Conservation (phyloP, 2,888 invertebrate species). For the Saturnia japonica region DNA sequence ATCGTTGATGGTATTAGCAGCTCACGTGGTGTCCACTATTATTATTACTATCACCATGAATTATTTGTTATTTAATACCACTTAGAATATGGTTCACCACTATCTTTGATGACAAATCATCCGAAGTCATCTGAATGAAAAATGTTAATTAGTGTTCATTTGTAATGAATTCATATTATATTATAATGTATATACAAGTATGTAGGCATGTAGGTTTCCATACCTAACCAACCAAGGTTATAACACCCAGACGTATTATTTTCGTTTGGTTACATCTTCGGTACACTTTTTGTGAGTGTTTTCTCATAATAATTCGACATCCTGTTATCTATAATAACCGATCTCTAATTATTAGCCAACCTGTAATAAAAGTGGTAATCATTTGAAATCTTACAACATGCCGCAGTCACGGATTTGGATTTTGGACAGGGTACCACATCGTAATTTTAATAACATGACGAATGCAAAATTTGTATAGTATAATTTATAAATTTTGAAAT, state of each 20-base stretch:
- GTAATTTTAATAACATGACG: not conserved
- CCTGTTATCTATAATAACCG: conserved; percentile 25
- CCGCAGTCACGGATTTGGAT: conserved; percentile 22
- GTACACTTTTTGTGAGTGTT: conserved; percentile 21
- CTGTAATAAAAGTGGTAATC: conserved; percentile 34
- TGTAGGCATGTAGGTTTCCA: not conserved
- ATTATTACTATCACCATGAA: too few relatives aligned
- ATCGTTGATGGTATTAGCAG: too few relatives aligned
- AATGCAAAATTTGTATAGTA: not conserved
- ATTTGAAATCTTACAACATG: conserved; percentile 31
- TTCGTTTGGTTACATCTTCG: conserved; percentile 20
- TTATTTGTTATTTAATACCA: not conserved
- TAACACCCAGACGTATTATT: conserved; percentile 5
- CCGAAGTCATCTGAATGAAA: not conserved
- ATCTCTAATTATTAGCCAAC: conserved; percentile 25
- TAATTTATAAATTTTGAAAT: too few relatives aligned
- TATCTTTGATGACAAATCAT: not conserved
- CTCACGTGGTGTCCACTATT: too few relatives aligned
- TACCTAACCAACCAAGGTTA: conserved; percentile 1
- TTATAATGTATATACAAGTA: not conserved
- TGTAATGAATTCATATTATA: too few relatives aligned
- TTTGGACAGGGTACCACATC: not conserved
- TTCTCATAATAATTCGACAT: conserved; percentile 41
- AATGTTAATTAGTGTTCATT: not conserved
- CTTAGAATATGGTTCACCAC: not conserved